These are phyloP conservation scores for Melinopterus prodromus DNA, from an alignment of 2,888 invertebrate genomes.

Conservation along the genomic window DNA sequence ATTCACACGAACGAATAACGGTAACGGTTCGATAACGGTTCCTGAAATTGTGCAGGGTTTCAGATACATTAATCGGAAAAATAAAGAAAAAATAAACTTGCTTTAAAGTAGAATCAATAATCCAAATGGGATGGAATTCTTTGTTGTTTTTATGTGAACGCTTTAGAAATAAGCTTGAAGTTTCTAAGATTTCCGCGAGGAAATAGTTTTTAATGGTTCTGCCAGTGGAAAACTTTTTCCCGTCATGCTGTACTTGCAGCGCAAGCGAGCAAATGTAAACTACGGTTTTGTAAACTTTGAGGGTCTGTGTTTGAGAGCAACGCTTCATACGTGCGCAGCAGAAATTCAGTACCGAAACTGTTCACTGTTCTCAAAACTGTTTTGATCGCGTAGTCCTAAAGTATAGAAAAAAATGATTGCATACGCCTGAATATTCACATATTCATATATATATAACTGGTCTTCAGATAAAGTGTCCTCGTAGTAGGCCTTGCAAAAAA, in stretches of 20 bases:
- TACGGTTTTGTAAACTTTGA: not conserved
- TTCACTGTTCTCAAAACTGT: too few species aligned
- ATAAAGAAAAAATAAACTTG: not conserved
- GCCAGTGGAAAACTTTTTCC: not conserved
- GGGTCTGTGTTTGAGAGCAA: not conserved
- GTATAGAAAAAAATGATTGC: too few species aligned
- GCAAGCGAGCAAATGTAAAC: not conserved
- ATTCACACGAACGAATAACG: not conserved
- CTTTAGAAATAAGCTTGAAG: not conserved
- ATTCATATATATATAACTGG: too few species aligned
- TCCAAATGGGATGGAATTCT: too few species aligned
- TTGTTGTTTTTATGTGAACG: too few species aligned
- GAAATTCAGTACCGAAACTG: not conserved
- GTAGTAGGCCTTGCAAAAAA: too few species aligned
- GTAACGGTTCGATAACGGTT: not conserved
- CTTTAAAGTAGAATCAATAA: too few species aligned
- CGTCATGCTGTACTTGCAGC: not conserved
- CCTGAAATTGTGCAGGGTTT: not conserved
- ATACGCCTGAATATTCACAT: too few species aligned
- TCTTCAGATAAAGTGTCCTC: too few species aligned
- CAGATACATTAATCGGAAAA: not conserved
- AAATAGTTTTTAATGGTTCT: not conserved
- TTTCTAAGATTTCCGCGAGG: not conserved
- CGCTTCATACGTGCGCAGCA: not conserved
- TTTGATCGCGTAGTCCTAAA: too few species aligned